Evolutionary conservation across 2,888 invertebrate genomes (phyloP), one percentile per base, ranked within the genome.

Genomic region (Euproctis similis): DNA sequence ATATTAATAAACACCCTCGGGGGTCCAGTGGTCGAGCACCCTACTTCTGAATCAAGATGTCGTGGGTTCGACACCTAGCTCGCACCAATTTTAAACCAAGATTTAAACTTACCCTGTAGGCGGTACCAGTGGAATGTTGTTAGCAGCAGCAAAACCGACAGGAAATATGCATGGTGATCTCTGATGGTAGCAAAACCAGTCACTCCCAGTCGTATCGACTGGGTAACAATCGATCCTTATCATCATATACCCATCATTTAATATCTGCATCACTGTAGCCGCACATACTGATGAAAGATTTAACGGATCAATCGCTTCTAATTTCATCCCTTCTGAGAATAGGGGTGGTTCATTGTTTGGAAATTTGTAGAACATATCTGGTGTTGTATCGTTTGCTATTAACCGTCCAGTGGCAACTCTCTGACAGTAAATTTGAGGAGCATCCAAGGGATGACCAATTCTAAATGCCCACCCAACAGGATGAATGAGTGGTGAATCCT

Each of bases 101-200:
- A n/a, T n/a, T n/a, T 7, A 8, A 1, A 58, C 75, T 62, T 45
- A 84, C 84, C 81, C 81, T 65, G 92, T 88, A 1, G 98, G 97
- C 2, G 97, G 96, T 3, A 94, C 94, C 18, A 98, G 80, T 1
- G 90, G 85, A 36, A 98, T 90, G 28, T 89, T 90, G 63, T 97
- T 92, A 9, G 90, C 88, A 36, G 91, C 87, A 58, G 97, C 97
- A 70, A 97, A 98, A 2, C 98, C 98, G 6, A 95, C 93, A 23
- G 98, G 97, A 64, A 98, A 97, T 65, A 98, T 94, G 62, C 95
- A 96, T 0, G 97, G 95, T 1, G 97, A 98, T 37, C 92, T 90
- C 40, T 94, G 91, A 67, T 98, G 97, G 65, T 98, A 97, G 63
- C 98, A 98, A 67, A 98, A 97, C 95, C 97, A 96, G 71, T 97